Percentiles rank a stretch among this genome's conserved stretches.
Evolutionary conservation across 2,113 vertebrate species (phyloP).

Genomic region (Tympanuchus pallidicinctus): DNA sequence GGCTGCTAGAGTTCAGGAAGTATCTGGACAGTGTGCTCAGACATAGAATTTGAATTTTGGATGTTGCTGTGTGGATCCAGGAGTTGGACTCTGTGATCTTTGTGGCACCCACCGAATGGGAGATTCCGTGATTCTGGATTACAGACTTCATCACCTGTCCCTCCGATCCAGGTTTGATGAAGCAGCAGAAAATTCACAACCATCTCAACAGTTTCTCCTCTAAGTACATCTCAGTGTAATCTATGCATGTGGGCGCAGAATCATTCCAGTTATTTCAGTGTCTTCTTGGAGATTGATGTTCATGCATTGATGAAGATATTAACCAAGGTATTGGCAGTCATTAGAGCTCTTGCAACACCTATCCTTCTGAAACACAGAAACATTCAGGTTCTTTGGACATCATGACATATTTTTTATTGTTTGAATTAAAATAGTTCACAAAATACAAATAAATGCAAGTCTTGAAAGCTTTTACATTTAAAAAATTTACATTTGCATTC

Average conservation of each 20-base stretch:
- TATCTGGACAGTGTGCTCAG: too few species aligned
- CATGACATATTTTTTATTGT: neutral
- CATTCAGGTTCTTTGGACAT: constrained; percentile 2
- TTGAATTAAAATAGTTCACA: constrained; percentile 16
- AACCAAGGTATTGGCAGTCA: neutral
- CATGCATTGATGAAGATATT: neutral
- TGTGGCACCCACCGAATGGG: too few species aligned
- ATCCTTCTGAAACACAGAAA: neutral
- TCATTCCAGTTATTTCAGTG: neutral
- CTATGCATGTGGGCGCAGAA: neutral
- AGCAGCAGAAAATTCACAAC: neutral
- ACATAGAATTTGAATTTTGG: too few species aligned
- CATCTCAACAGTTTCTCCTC: neutral
- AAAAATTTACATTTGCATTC: neutral
- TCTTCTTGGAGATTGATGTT: neutral
- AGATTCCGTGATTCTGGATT: neutral
- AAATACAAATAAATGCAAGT: neutral
- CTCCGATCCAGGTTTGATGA: neutral
- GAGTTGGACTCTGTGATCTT: too few species aligned
- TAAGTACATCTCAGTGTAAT: neutral
- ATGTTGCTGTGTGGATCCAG: too few species aligned
- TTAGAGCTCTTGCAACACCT: neutral
- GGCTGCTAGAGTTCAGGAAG: too few species aligned
- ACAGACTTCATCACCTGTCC: neutral
- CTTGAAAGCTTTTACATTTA: neutral